Evolutionary conservation across 2,888 invertebrate species (phyloP).

Genomic region (Ommatoiulus sabulosus): DNA sequence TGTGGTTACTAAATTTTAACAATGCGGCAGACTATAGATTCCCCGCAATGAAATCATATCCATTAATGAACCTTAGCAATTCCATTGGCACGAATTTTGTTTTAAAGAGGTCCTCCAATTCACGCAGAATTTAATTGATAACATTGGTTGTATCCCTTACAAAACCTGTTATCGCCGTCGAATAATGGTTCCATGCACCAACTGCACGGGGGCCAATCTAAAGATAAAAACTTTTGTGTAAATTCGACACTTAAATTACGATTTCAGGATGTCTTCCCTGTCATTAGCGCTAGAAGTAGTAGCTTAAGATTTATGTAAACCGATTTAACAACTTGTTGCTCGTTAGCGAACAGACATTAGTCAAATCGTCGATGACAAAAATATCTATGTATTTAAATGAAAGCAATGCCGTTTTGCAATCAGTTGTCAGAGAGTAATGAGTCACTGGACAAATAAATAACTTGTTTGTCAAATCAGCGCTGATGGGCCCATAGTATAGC

Average conservation of each 20-base stretch:
- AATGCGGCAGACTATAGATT: neutral
- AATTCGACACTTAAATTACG: slow-evolving; percentile 32
- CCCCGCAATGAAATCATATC: neutral
- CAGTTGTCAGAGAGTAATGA: neutral
- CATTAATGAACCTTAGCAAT: neutral
- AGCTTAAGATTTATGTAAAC: slow-evolving; percentile 35
- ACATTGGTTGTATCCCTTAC: neutral
- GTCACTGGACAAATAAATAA: slow-evolving; percentile 1
- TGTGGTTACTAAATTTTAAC: neutral
- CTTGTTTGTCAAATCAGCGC: neutral
- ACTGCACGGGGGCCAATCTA: neutral
- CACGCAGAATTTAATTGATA: neutral
- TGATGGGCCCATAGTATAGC: neutral
- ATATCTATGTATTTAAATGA: neutral
- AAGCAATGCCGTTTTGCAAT: neutral
- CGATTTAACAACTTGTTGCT: neutral
- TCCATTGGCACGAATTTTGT: neutral
- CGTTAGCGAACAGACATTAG: slow-evolving; percentile 30
- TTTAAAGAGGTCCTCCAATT: neutral
- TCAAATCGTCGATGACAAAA: slow-evolving; percentile 31
- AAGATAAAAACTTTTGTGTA: slow-evolving; percentile 24
- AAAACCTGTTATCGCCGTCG: neutral
- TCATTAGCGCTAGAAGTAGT: slow-evolving; percentile 18
- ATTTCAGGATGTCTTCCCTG: slow-evolving; percentile 21
- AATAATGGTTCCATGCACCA: neutral